phyloP scores from a whole-genome alignment of 2,888 invertebrate genomes.

The Chromoteleia sp. region DNA sequence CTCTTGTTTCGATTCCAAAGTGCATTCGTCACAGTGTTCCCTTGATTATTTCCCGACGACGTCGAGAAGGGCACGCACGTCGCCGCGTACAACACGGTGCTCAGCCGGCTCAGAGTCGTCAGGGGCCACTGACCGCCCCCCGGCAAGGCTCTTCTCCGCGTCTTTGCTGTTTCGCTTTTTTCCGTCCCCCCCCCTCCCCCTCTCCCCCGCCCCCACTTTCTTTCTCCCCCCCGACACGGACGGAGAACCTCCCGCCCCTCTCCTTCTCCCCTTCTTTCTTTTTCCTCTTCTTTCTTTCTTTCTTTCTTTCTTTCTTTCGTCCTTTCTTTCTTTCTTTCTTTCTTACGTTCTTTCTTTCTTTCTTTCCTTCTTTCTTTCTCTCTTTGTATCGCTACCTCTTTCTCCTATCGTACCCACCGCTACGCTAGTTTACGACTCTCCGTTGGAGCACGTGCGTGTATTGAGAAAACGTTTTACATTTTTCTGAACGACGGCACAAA shows the following conservation, averaged over 20 bases:
- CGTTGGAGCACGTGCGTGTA: slow-evolving; percentile 59
- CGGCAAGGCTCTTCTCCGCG: slow-evolving; percentile 79
- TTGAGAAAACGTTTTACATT: slow-evolving; percentile 54
- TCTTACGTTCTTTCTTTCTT: too few species aligned
- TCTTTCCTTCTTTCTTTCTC: slow-evolving; percentile 10
- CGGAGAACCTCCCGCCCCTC: too few species aligned
- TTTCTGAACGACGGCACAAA: slow-evolving; percentile 49
- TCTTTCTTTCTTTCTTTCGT: slow-evolving; percentile 2
- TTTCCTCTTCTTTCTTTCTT: slow-evolving; percentile 1
- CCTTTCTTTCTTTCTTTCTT: slow-evolving; percentile 6
- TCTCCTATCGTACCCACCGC: slow-evolving; percentile 16
- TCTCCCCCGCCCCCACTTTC: background rate
- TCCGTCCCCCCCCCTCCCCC: slow-evolving; percentile 9
- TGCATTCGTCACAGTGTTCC: slow-evolving; percentile 50
- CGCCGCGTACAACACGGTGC: slow-evolving; percentile 36
- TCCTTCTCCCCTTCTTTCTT: slow-evolving; percentile 4
- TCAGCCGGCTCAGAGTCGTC: slow-evolving; percentile 65
- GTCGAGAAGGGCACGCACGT: slow-evolving; percentile 52
- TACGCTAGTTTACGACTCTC: slow-evolving; percentile 44
- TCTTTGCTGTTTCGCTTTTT: slow-evolving; percentile 61
- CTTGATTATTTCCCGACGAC: slow-evolving; percentile 51
- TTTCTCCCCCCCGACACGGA: slow-evolving; percentile 25
- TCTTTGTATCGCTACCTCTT: slow-evolving; percentile 7
- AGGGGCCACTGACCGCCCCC: slow-evolving; percentile 84
- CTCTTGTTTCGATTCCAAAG: slow-evolving; percentile 45